Evolutionary conservation across 2,113 vertebrate genomes (phyloP), one percentile per base, ranked within the genome.

Genomic region (Callipepla squamata): DNA sequence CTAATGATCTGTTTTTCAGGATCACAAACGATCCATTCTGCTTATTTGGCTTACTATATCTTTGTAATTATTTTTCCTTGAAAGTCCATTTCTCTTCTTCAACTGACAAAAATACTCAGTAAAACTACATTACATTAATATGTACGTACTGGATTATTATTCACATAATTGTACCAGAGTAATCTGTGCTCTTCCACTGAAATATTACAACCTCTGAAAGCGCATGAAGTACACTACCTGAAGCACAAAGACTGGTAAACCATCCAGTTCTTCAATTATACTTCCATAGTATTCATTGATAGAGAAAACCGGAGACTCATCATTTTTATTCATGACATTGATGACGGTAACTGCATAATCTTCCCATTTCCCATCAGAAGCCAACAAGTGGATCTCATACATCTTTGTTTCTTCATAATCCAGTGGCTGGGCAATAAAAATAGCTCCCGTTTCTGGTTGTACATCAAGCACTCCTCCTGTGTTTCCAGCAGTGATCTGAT

Each of bases 331-430:
- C 9, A 98, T 88, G 36, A 99, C 95, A 47, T 93, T 98, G 48
- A 99, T 98, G 22, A 98, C 93, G 70, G 98, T 90, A n/a, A 98
- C 95, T 15, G 98, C 96, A 86, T 98, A 98, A 94, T 99, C 98
- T 90, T 99, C 98, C 99, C 98, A 98, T 91, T 99, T 99, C 22
- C 99, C 98, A 68, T 99, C 98, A 25, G 98, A 99, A 28, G 98
- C 98, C 96, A 99, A 95, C 65, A 99, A 83, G 30, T 98, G 98
- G 40, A 99, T 98, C 87, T 98, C 98, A 94, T 98, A 98, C 86
- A 97, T 97, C 97, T 98, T 98, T 78, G 96, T 98, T 92, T 97
- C 97, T 93, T 99, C 98, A 32, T 98, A 99, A 97, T 99, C 98
- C 96, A 99, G 96, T 47, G 98, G 98, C 9, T 98, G 98, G 9